Evolutionary conservation across 92 coral and sea anemone genomes (phyloP), one percentile per base, ranked within the genome.

Genomic region (Phenganax stokvisi): DNA sequence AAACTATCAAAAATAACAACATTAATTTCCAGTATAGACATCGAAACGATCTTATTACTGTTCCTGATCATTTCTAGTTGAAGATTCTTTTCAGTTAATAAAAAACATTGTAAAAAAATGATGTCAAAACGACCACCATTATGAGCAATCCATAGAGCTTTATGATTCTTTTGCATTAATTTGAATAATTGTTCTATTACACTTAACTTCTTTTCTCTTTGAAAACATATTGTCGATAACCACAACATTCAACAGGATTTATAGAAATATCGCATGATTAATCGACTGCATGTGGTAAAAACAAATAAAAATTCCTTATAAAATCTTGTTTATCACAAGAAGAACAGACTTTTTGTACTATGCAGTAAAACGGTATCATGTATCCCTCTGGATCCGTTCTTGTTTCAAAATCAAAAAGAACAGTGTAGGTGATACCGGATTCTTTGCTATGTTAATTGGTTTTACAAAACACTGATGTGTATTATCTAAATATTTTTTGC

Each of bases 381-480:
- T 47, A 73, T 73, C 51, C 78, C 25, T 73, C 78, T 12, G 20
- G 29, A 51, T 20, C 25, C 25, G 25, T 20, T 20, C 78, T 55
- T 57, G 83, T 79, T 70, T 79, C 83, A 77, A 77, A 77, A 65
- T 77, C 82, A 77, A 77, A 65, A 77, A 77, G 54, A 57, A 71
- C 51, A 71, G 30, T 71, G 76, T 77, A 11, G 51, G 57, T 15
- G 57, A n/a, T 57, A 10, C 12, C 25, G 25, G 25, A 30, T 58
- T 77, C 15, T 58, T 25, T 8, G 25, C 31, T 59, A n/a, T 59
- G 30, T 25, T 30, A 54, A 57, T 55, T 73, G 25, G 25, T 20
- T 73, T 73, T 25, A 73, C 25, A 73, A 28, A 73, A 47, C 78
- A 73, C 6, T 58, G 30, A 58, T 73, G 78, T 30, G 15, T 57